Conservation (phyloP, 1,140 invertebrate genomes). For the Drosophila saltans region DNA sequence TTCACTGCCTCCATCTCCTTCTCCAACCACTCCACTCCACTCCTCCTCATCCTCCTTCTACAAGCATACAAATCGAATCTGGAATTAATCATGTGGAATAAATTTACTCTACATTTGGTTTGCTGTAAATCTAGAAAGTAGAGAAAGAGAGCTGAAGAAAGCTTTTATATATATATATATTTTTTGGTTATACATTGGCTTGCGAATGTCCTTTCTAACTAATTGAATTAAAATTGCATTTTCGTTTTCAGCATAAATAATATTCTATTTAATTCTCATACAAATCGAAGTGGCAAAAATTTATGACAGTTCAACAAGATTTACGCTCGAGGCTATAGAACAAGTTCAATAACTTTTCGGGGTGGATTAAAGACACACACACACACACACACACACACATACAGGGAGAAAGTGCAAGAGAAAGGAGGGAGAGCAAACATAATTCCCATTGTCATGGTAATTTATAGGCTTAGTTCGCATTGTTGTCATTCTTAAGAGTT, state of each 20-base stretch:
- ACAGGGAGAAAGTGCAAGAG: constrained; percentile 2
- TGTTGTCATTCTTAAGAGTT: constrained; percentile 40
- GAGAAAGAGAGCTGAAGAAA: too few species aligned
- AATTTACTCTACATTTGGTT: constrained; percentile 59
- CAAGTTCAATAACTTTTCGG: constrained; percentile 58
- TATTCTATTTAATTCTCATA: constrained; percentile 42
- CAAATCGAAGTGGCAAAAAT: constrained; percentile 57
- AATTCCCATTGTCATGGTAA: constrained; percentile 60
- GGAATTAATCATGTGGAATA: constrained; percentile 71
- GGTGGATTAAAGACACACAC: constrained; percentile 37
- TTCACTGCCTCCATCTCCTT: constrained; percentile 15
- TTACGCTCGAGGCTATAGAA: constrained; percentile 39
- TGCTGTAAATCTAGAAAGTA: too few species aligned
- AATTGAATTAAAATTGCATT: constrained; percentile 57
- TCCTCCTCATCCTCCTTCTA: neutral
- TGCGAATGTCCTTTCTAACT: constrained; percentile 23
- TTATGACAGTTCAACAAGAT: constrained; percentile 56
- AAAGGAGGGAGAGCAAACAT: constrained; percentile 21
- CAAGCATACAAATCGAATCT: constrained; percentile 54
- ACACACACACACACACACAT: too few species aligned
- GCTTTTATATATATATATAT: too few species aligned
- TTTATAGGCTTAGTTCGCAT: constrained; percentile 59
- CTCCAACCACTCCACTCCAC: neutral
- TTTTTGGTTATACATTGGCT: neutral
- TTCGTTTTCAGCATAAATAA: constrained; percentile 50